Evolutionary conservation across 2,888 invertebrate genomes (phyloP).

Genomic region (Ophion slaviceki): DNA sequence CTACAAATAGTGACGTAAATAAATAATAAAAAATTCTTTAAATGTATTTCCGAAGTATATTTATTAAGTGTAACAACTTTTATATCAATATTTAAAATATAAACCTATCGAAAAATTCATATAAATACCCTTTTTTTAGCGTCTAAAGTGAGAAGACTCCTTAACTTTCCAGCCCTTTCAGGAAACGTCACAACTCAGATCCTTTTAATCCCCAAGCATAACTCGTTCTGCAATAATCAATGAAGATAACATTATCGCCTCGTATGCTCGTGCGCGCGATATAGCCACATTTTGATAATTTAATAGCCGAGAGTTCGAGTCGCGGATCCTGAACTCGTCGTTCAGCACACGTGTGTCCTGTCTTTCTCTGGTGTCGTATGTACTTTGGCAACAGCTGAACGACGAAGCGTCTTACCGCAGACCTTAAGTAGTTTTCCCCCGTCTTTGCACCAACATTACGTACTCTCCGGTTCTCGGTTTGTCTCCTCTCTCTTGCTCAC

Average conservation of each 20-base stretch:
- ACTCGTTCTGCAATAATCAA: constrained; percentile 16
- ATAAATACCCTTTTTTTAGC: too few relatives aligned
- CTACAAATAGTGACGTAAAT: too few relatives aligned
- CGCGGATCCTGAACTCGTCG: constrained; percentile 24
- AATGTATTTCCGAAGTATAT: too few relatives aligned
- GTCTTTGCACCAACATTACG: constrained; percentile 33
- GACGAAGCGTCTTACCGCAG: constrained; percentile 57
- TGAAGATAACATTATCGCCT: constrained; percentile 22
- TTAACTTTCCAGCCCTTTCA: not conserved
- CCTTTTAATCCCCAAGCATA: not conserved
- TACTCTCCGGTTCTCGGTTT: constrained; percentile 9
- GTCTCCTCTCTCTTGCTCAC: constrained; percentile 10
- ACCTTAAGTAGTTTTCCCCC: constrained; percentile 57
- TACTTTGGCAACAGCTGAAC: constrained; percentile 61
- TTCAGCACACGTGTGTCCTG: constrained; percentile 43
- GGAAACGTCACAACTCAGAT: not conserved
- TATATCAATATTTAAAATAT: too few relatives aligned
- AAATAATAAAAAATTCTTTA: too few relatives aligned
- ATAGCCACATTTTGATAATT: constrained; percentile 44
- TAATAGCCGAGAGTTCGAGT: constrained; percentile 29
- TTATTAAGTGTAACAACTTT: too few relatives aligned
- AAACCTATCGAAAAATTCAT: too few relatives aligned
- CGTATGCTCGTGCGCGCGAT: not conserved
- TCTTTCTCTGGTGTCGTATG: constrained; percentile 9
- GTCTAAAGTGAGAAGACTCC: too few relatives aligned